Evolutionary conservation across 2,888 invertebrate species (phyloP).

Genomic region (Lucinisca nassula): DNA sequence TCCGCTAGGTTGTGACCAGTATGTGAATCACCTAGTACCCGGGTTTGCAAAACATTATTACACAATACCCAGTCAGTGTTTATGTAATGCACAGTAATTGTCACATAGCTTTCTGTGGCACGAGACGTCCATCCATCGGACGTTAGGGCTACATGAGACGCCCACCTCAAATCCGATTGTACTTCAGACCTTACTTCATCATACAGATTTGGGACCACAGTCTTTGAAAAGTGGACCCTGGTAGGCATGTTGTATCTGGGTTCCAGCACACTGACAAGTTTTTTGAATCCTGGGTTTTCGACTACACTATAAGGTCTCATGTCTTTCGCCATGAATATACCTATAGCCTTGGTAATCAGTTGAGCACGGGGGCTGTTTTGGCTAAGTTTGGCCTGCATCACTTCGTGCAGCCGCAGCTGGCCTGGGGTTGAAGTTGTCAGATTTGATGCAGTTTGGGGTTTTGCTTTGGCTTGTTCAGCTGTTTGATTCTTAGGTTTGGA

Average conservation of each 20-base stretch:
- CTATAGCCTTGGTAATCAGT: neutral
- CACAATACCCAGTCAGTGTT: slow-evolving; percentile 15
- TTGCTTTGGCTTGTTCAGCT: too few species aligned
- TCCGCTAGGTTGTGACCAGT: slow-evolving; percentile 31
- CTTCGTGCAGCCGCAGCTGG: neutral
- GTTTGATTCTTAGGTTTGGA: too few species aligned
- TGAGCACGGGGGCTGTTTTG: neutral
- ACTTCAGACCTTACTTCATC: neutral
- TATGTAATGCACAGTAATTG: slow-evolving; percentile 23
- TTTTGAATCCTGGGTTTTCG: slow-evolving; percentile 35
- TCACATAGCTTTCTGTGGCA: slow-evolving; percentile 25
- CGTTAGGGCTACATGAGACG: neutral
- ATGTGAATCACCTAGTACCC: slow-evolving; percentile 24
- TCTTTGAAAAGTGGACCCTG: slow-evolving; percentile 41
- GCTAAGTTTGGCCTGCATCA: neutral
- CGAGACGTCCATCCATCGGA: slow-evolving; percentile 31
- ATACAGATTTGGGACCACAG: slow-evolving; percentile 31
- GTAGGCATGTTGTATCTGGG: slow-evolving; percentile 39
- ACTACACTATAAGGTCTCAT: slow-evolving; percentile 46
- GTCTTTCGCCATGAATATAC: slow-evolving; percentile 27
- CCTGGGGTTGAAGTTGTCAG: neutral
- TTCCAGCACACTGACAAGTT: slow-evolving; percentile 39
- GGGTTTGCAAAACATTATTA: slow-evolving; percentile 12
- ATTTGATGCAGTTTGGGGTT: too few species aligned
- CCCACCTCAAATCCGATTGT: neutral